A percentile compares a stretch with the other conserved stretches of the same genome.
phyloP scores from a whole-genome alignment of 2,113 vertebrate genomes.

The Thalassarche chlororhynchos region DNA sequence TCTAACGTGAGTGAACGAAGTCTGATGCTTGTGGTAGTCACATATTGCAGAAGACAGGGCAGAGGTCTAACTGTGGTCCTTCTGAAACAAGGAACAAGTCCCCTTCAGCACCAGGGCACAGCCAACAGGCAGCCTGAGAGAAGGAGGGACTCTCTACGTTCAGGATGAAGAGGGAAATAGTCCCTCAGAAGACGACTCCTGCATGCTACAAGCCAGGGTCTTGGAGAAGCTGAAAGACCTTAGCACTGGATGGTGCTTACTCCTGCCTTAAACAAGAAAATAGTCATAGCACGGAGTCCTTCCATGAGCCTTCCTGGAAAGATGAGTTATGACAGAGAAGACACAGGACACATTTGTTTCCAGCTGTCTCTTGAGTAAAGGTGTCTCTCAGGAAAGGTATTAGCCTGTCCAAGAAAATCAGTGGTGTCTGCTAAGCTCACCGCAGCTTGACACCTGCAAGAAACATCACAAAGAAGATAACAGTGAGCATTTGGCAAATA shows the following conservation, averaged over 20 bases:
- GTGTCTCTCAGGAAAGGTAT: conserved; percentile 41
- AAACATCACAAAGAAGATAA: conserved; percentile 62
- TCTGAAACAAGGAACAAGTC: background rate
- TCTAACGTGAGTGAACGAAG: background rate
- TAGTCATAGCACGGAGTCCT: background rate
- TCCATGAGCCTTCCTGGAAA: background rate
- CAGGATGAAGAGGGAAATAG: background rate
- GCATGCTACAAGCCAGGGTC: background rate
- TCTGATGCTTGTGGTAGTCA: background rate
- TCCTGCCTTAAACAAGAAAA: background rate
- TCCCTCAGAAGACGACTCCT: background rate
- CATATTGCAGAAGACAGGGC: background rate
- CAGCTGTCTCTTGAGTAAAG: background rate
- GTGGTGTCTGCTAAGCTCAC: conserved; percentile 23
- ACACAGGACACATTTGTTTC: background rate
- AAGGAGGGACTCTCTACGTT: background rate
- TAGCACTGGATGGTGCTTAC: background rate
- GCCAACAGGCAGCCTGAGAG: background rate
- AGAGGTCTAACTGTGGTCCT: background rate
- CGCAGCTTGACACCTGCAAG: background rate
- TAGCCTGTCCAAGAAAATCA: conserved; percentile 4
- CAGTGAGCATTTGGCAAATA: conserved; percentile 62
- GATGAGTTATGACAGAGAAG: conserved; percentile 1
- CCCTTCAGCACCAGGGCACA: background rate
- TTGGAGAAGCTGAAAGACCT: background rate